These are phyloP conservation scores for Paracentrotus lividus DNA, from an alignment of 53 echinoderm and acorn worm genomes.

Conservation along the genomic window DNA sequence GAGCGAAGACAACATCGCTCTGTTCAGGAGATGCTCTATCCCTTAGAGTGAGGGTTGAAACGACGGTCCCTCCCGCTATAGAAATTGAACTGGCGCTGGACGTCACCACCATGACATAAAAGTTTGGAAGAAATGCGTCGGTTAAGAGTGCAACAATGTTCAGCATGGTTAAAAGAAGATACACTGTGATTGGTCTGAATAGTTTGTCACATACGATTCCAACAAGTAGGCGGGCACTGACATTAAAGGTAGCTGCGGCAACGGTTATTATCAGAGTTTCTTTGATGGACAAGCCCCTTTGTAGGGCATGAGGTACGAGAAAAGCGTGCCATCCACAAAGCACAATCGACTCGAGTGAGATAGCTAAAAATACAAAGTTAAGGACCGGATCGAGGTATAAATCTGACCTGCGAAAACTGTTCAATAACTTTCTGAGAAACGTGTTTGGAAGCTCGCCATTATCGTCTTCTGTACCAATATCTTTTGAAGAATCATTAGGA, in stretches of 20 bases:
- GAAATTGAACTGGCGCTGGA: not conserved
- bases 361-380: not conserved
- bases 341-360: not conserved
- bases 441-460: too few relatives aligned
- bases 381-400: not conserved
- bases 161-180: not conserved
- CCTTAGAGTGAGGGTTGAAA: not conserved
- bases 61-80: not conserved
- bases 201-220: not conserved
- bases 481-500: not conserved
- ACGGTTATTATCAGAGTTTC: not conserved
- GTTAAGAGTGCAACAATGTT: not conserved
- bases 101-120: conserved; percentile 1
- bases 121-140: not conserved
- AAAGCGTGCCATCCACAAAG: not conserved
- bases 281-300: not conserved
- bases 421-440: not conserved
- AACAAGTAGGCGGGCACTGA: not conserved
- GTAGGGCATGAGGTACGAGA: not conserved
- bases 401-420: not conserved
- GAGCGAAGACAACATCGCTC: not conserved
- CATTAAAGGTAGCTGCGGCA: not conserved
- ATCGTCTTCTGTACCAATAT: not conserved
- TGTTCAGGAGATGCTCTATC: conserved; percentile 14
- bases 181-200: conserved; percentile 12